Base-by-base conservation (phyloP, 2,113 vertebrate species). In the Rhizomys pruinosus region DNA sequence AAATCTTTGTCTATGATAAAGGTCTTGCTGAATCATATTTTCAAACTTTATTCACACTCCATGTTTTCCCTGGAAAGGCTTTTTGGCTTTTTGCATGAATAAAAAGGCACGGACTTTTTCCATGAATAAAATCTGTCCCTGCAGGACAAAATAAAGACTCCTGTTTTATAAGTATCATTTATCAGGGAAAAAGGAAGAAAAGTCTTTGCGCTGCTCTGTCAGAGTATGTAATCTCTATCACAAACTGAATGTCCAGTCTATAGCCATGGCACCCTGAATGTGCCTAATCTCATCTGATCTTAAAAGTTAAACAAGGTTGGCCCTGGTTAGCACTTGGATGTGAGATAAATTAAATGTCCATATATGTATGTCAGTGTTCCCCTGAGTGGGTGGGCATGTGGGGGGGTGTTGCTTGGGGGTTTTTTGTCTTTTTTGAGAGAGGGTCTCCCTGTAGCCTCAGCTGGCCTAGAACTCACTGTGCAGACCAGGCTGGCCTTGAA, bases 41-140 rank as follows among this genome's bases (percentile, higher is more conserved):
- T 94, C 64, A 82, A 89, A 68, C 25, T 61, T 90, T 71, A 63
- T 77, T 81, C n/a, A 76, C 42, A 69, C 9, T 90, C 87, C 29
- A 32, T 76, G 89, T 76, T 66, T 7, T 20, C 57, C 68, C 29
- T 34, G 76, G 77, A 81, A 76, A 44, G 55, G 3, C 37, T 22
- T 47, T 84, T n/a, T 74, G 20, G n/a, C 64, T 52, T 17, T 34
- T 32, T 32, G 11, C 77, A 23, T 87, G 52, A 73, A 72, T 68
- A 69, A 74, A 86, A 27, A 3, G 15, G 80, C 57, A 80, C 29
- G 23, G 57, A 32, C 59, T n/a, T 42, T 59, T 61, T 73, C 57
- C 55, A 78, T 11, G n/a, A 59, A 73, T 27, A 87, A 79, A 90
- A 87, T 59, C 15, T 44, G 2, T 47, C 32, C 42, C 25, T 74